Base-by-base conservation (phyloP, 2,113 vertebrate genomes). In the Esox niger region DNA sequence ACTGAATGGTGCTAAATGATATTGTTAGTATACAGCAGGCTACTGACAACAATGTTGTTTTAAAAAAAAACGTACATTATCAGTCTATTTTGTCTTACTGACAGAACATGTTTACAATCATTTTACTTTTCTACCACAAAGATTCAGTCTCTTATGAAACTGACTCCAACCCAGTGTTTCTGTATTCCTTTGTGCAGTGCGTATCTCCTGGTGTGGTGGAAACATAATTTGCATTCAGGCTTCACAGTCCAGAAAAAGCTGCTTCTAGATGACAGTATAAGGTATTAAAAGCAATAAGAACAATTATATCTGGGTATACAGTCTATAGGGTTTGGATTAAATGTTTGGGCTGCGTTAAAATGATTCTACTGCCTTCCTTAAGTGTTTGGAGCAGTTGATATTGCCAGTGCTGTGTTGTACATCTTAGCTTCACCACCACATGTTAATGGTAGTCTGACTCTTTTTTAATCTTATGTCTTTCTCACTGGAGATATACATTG, bases 171-270 rank as follows among this genome's bases (percentile, higher is more conserved):
- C 38, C 38, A 17, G 38, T 17, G 13, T 43, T 43, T 43, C 38
- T 59, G 27, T 59, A 11, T 46, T 60, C 80, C 85, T 80, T 80
- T 79, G 47, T 21, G 60, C 82, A 94, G 93, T 90, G 90, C 71
- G 93, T 94, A 82, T 94, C 93, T 81, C 93, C 93, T 68, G 93
- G 93, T 57, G 54, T 94, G 82, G 94, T 94, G 79, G 92, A 94
- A 80, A 94, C 92, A 0, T 91, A 87, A 35, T 94, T 94, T 56
- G 88, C 92, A 80, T 93, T 92, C 84, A 91, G 88, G 79, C 91
- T 94, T 47, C 80, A 91, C 0, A 88, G 92, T 75, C 88, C 93
- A 0, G 91, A 91, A 81, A 93, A 86, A 81, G 94, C 93, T 76
- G 92, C 91, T 66, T 90, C 91, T 25, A 82, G 78, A 94, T 3